These are phyloP conservation scores for Diploptera punctata DNA, from an alignment of 2,888 invertebrate genomes.

Conservation along the genomic window DNA sequence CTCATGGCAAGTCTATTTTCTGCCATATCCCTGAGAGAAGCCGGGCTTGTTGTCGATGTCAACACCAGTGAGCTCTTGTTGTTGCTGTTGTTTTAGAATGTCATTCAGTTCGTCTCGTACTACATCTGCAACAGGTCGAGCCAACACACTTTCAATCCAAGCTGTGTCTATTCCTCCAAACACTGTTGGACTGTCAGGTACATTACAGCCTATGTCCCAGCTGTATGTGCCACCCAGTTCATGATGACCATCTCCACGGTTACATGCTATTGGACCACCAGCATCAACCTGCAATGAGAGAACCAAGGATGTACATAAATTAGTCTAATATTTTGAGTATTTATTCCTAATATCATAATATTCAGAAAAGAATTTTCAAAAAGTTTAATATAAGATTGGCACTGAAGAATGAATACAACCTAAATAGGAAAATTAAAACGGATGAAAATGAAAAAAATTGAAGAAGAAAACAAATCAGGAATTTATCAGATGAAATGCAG, in stretches of 20 bases:
- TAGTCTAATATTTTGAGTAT: too few species aligned
- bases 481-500: too few species aligned
- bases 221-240: conserved; percentile 77
- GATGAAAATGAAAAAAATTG: too few species aligned
- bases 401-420: too few species aligned
- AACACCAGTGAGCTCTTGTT: conserved; percentile 27
- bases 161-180: conserved; percentile 56
- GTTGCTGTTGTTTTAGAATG: conserved; percentile 24
- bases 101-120: conserved; percentile 33
- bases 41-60: conserved; percentile 42
- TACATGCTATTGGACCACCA: conserved; percentile 83
- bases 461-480: too few species aligned
- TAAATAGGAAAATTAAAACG: too few species aligned
- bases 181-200: conserved; percentile 55
- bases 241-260: conserved; percentile 70
- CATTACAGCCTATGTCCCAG: conserved; percentile 73
- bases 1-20: background rate
- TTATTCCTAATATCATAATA: too few species aligned
- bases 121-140: conserved; percentile 53
- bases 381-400: too few species aligned
- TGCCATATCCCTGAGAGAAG: conserved; percentile 42
- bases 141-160: conserved; percentile 56
- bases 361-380: too few species aligned
- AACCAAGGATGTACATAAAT: too few species aligned
- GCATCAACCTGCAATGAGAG: conserved; percentile 66